These are phyloP conservation scores for Heliconius himera DNA, from an alignment of 1,140 invertebrate species.

Conservation along the genomic window DNA sequence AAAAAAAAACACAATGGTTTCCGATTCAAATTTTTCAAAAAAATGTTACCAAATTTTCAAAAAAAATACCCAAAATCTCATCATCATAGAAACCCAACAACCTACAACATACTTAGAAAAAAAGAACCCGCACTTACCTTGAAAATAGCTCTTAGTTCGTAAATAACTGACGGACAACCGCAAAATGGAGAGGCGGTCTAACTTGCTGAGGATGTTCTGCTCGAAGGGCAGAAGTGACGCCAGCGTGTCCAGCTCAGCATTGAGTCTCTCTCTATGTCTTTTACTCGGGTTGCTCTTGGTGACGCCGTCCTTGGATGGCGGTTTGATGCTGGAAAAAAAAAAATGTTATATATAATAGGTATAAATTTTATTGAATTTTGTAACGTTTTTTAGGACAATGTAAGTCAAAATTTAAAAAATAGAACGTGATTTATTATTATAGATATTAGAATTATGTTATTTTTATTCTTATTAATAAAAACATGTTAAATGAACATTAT, in stretches of 20 bases:
- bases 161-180: slow-evolving; percentile 98
- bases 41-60: no score
- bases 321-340: slow-evolving; percentile 96
- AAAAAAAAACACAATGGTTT: no score
- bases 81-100: no score
- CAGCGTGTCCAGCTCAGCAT: slow-evolving; percentile 98
- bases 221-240: slow-evolving; percentile 99
- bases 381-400: neutral
- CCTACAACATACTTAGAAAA: neutral
- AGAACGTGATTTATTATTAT: no score
- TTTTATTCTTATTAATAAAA: no score
- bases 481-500: no score
- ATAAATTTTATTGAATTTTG: no score
- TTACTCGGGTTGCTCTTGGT: slow-evolving; percentile 99
- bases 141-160: slow-evolving; percentile 99
- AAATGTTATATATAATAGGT: no score
- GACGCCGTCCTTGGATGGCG: slow-evolving; percentile 96
- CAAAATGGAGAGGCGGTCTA: slow-evolving; percentile 98
- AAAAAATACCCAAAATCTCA: no score
- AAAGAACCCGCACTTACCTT: slow-evolving; percentile 87
- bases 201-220: slow-evolving; percentile 98
- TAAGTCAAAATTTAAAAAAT: neutral
- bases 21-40: no score
- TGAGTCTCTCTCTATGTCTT: slow-evolving; percentile 97
- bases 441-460: no score